Evolutionary conservation across 2,888 invertebrate species (phyloP).

Genomic region (Pristionchus maxplancki): DNA sequence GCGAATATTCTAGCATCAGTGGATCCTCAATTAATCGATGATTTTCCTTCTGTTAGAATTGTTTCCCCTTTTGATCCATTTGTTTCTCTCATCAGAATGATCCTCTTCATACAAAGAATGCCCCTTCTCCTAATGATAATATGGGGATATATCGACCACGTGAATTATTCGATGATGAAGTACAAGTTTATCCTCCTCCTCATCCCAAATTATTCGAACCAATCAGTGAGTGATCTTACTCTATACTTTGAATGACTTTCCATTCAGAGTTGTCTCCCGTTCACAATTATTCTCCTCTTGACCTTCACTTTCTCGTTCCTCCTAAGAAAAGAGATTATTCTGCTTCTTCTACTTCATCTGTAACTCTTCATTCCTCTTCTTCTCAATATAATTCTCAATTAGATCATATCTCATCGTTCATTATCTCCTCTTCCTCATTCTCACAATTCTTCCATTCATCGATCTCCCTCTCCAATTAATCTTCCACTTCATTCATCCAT

Average conservation of each 20-base stretch:
- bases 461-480: slow-evolving; percentile 28
- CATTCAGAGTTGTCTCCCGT: slow-evolving; percentile 60
- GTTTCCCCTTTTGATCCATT: too few relatives aligned
- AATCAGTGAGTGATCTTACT: slow-evolving; percentile 53
- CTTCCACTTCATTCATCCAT: slow-evolving; percentile 24
- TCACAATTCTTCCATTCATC: background rate
- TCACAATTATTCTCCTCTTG: slow-evolving; percentile 55
- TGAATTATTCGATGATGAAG: slow-evolving; percentile 37
- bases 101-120: slow-evolving; percentile 7
- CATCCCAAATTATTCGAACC: slow-evolving; percentile 61
- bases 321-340: slow-evolving; percentile 47
- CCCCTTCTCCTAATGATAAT: background rate
- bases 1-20: slow-evolving; percentile 61
- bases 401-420: background rate
- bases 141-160: slow-evolving; percentile 41
- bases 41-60: slow-evolving; percentile 58
- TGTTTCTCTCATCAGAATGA: slow-evolving; percentile 35
- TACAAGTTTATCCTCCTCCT: slow-evolving; percentile 42
- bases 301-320: slow-evolving; percentile 55
- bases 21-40: slow-evolving; percentile 59
- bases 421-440: background rate
- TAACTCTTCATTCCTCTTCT: background rate
- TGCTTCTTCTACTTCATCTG: background rate
- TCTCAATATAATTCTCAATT: background rate
- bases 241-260: too few relatives aligned